Conservation (phyloP, 2,113 vertebrate species). For the Nyctereutes procyonoides region DNA sequence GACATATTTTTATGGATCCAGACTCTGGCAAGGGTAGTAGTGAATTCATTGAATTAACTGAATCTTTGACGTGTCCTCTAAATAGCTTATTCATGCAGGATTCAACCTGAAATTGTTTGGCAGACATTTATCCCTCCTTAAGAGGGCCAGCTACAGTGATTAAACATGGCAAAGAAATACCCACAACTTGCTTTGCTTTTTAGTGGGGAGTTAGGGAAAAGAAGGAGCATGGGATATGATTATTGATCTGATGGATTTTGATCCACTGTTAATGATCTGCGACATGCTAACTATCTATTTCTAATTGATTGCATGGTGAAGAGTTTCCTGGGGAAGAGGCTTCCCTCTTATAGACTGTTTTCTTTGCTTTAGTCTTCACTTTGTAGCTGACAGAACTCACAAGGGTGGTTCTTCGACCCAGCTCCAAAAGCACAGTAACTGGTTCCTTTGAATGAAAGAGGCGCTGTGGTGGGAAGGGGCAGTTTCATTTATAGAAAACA, state of each 20-base stretch:
- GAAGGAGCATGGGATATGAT: not conserved
- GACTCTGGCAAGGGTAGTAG: not conserved
- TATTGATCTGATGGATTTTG: conserved; percentile 36
- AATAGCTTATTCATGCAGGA: not conserved
- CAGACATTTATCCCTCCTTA: not conserved
- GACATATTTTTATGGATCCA: not conserved
- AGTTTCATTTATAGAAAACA: conserved; percentile 42
- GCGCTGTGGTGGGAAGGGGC: not conserved
- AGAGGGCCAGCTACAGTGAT: not conserved
- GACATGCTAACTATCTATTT: conserved; percentile 33
- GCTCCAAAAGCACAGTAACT: conserved; percentile 39
- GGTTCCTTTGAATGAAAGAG: not conserved
- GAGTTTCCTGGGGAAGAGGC: conserved; percentile 1
- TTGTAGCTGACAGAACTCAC: conserved; percentile 45
- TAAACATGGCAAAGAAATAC: not conserved
- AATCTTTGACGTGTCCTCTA: not conserved
- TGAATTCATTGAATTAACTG: not conserved
- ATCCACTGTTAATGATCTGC: conserved; percentile 30
- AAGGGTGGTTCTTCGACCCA: conserved; percentile 39
- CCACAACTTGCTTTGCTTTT: not conserved
- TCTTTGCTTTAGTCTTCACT: conserved; percentile 56
- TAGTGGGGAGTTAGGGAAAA: not conserved
- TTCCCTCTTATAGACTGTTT: conserved; percentile 20
- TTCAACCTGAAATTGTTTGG: not conserved
- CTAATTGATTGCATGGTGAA: conserved; percentile 23